Conservation (phyloP, 1,140 invertebrate species). For the Drosophila watanabei region DNA sequence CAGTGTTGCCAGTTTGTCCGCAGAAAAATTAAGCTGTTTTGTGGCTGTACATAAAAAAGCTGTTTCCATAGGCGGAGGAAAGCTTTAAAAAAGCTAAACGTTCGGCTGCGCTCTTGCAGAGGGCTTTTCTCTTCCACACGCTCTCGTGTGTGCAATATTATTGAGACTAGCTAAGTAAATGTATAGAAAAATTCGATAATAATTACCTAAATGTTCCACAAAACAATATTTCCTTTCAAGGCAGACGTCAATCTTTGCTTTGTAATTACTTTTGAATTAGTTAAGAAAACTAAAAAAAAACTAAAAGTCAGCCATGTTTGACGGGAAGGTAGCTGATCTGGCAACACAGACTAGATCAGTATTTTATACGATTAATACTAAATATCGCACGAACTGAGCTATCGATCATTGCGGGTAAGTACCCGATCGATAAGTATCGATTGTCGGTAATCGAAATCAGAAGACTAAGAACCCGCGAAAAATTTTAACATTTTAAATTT, state of each 20-base stretch:
- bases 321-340: slow-evolving; percentile 14
- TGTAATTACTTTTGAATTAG: not conserved
- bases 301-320: not conserved
- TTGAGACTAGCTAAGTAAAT: not conserved
- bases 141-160: not conserved
- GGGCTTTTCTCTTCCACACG: not conserved
- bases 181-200: not conserved
- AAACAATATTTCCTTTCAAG: not conserved
- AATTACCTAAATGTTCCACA: not conserved
- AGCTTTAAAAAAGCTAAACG: slow-evolving; percentile 43
- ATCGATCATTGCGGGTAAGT: not conserved
- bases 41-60: slow-evolving; percentile 31
- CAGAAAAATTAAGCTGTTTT: slow-evolving; percentile 31
- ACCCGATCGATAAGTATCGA: too few relatives aligned
- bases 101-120: slow-evolving; percentile 3
- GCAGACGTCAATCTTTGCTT: not conserved
- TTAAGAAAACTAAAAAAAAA: too few relatives aligned
- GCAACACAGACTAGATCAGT: not conserved
- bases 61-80: not conserved
- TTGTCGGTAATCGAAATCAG: slow-evolving; percentile 7
- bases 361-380: slow-evolving; percentile 1
- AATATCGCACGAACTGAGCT: too few relatives aligned
- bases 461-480: not conserved
- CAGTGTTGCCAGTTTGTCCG: slow-evolving; percentile 37
- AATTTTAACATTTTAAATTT: too few relatives aligned